Evolutionary conservation across 2,113 vertebrate species (phyloP).

Genomic region (Microtus oregoni): DNA sequence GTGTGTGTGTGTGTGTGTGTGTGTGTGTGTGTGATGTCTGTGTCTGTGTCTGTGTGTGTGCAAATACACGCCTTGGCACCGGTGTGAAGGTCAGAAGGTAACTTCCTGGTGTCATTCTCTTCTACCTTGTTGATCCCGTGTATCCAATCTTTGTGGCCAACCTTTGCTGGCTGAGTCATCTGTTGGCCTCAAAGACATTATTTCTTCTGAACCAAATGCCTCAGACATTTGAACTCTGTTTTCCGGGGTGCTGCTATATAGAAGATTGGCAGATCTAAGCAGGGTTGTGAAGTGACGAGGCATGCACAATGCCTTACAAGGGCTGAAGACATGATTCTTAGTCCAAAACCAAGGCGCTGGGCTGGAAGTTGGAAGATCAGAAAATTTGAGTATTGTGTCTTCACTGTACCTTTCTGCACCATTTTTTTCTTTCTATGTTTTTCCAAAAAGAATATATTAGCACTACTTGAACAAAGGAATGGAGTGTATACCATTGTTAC

Average conservation of each 20-base stretch:
- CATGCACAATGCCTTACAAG: background rate
- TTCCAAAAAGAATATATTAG: constrained; percentile 27
- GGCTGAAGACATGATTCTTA: background rate
- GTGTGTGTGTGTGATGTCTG: background rate
- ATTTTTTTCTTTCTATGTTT: background rate
- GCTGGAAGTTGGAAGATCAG: background rate
- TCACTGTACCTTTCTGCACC: background rate
- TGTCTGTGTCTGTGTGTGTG: background rate
- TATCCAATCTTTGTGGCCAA: background rate
- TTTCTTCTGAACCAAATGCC: background rate
- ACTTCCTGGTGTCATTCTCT: background rate
- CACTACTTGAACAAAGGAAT: background rate
- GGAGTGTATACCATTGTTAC: background rate
- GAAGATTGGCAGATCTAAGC: background rate
- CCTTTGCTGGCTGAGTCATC: no score
- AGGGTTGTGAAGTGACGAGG: background rate
- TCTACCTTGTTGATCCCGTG: background rate
- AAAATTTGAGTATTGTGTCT: background rate
- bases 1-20: background rate
- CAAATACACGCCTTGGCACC: background rate
- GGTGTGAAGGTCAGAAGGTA: background rate
- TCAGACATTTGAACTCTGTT: background rate
- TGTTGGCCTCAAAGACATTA: background rate
- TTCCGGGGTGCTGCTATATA: background rate
- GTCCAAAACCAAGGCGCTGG: background rate